These are phyloP conservation scores for Protophormia terraenovae DNA, from an alignment of 2,888 invertebrate species.

Conservation along the genomic window DNA sequence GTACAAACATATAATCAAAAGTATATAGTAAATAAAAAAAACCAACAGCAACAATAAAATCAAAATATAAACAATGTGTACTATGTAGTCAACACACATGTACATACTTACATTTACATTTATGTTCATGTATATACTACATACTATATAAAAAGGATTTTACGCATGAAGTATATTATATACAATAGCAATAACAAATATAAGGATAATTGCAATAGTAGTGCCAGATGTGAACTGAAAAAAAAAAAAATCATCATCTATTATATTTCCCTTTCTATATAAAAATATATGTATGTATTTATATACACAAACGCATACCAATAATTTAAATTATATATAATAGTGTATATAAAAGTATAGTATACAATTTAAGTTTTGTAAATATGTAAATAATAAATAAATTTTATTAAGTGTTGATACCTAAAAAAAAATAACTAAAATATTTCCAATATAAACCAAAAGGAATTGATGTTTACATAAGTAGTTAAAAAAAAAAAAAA, in stretches of 20 bases:
- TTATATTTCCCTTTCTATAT: background rate
- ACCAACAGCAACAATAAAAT: background rate
- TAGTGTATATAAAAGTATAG: background rate
- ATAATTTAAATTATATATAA: background rate
- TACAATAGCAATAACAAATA: background rate
- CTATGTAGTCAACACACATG: too few relatives aligned
- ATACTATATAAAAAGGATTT: background rate
- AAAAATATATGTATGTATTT: background rate
- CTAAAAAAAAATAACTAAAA: background rate
- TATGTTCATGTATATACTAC: background rate
- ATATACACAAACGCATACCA: background rate
- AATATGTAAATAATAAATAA: conserved; percentile 54
- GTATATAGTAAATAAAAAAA: background rate
- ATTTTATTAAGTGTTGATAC: background rate
- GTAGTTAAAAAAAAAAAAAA: background rate
- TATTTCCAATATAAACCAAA: background rate
- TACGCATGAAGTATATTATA: background rate
- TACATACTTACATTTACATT: too few relatives aligned
- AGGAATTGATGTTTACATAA: conserved; percentile 64
- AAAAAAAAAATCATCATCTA: background rate
- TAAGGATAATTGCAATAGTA: background rate
- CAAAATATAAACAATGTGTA: background rate
- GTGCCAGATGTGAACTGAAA: background rate
- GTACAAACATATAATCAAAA: background rate
- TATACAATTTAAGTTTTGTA: conserved; percentile 17